Conservation (phyloP, 2,797 vertebrate genomes). For the Triplophysa yarkandensis region DNA sequence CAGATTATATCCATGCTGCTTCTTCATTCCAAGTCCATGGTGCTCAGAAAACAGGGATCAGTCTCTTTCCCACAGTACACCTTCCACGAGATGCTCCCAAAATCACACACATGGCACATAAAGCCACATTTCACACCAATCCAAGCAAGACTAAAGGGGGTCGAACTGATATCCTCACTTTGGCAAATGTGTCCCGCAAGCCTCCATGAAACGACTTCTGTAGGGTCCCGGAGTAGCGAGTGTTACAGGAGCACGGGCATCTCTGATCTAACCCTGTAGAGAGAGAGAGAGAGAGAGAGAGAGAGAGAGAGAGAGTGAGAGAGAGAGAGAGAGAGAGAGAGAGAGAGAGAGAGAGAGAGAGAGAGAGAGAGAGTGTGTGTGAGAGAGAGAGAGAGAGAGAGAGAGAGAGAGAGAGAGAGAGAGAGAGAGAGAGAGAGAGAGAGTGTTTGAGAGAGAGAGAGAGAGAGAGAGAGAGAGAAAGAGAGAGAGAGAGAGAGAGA, state of each 20-base stretch:
- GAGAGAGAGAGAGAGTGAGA: no score
- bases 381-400: no score
- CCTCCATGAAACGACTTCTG: constrained; percentile 52
- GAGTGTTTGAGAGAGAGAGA: no score
- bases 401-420: no score
- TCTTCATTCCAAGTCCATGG: constrained; percentile 96
- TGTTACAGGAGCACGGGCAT: constrained; percentile 18
- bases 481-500: no score
- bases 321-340: no score
- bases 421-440: no score
- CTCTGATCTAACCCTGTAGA: constrained; percentile 48
- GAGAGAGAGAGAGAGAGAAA: no score
- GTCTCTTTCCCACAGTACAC: constrained; percentile 81
- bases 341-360: no score
- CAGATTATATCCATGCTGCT: constrained; percentile 97
- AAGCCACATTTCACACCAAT: constrained; percentile 57
- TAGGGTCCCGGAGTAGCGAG: constrained; percentile 56
- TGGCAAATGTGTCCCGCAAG: constrained; percentile 58
- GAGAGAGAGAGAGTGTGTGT: no score
- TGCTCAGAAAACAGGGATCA: constrained; percentile 81
- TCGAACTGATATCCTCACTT: constrained; percentile 54
- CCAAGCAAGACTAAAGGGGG: constrained; percentile 43
- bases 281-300: no score
- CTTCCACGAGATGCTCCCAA: constrained; percentile 84
- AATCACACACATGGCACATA: constrained; percentile 85